phyloP scores from a whole-genome alignment of 37 sponge, comb jelly and placozoan species.

The Hormiphora californensis region DNA sequence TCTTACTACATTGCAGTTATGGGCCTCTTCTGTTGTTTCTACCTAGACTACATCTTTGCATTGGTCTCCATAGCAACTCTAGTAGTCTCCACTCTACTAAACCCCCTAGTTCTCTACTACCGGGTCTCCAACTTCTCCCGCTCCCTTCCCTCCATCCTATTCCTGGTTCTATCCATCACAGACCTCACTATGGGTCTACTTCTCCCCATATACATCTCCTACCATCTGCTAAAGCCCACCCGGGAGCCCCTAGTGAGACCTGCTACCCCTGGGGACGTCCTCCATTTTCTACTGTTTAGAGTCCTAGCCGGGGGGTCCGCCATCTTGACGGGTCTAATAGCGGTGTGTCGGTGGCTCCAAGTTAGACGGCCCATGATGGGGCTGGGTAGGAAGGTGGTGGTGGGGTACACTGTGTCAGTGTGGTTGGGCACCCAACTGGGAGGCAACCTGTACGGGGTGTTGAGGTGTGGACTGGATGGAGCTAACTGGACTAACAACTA shows the following conservation, averaged over 20 bases:
- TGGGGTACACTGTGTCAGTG: background rate
- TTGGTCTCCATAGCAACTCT: background rate
- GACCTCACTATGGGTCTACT: background rate
- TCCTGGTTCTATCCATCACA: background rate
- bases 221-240: background rate
- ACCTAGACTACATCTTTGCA: background rate
- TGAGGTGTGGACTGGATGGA: background rate
- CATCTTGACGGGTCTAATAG: background rate
- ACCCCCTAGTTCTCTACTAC: background rate
- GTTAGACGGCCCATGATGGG: background rate
- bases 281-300: background rate
- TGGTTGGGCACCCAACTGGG: background rate
- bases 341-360: background rate
- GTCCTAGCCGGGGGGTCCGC: background rate
- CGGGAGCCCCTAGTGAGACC: background rate
- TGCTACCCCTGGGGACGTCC: background rate
- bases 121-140: background rate
- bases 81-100: background rate
- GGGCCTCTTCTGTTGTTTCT: too few species aligned
- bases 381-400: background rate
- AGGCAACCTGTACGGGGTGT: background rate
- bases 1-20: too few species aligned
- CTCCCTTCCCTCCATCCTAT: background rate
- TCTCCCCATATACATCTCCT: background rate
- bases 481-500: background rate